Evolutionary conservation across 2,888 invertebrate species (phyloP), one percentile per base, ranked within the genome.

Genomic region (Netelia fuscicornis): DNA sequence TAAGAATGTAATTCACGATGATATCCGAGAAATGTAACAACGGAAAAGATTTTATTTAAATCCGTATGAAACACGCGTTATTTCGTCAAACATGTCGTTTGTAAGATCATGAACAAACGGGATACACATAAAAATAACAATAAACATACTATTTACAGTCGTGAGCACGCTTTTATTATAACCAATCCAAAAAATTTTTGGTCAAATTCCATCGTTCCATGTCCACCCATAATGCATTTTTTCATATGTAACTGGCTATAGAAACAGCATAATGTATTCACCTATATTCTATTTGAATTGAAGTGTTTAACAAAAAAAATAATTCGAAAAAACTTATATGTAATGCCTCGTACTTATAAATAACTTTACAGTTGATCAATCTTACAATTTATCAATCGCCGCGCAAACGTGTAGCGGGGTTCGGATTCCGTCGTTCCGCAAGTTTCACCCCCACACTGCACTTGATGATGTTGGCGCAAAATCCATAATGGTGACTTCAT

Each of bases 201-300:
- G 90, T 91, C 88, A 88, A 86, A 88, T 92, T 89, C 90, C 89
- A 81, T 85, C 89, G 90, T 91, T 91, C 88, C 91, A 82, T 88
- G 81, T 91, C 84, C 86, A 91, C 90, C 90, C 90, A 90, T 87
- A 89, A 91, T 92, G 90, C 91, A 90, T 88, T 87, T 87, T 84
- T 80, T 44, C 60, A 25, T 65, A 72, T 54, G 71, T 68, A 79
- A 70, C 60, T 42, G 58, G 58, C 81, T 75, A 71, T 48, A 72
- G 56, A 80, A 44, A 80, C 64, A 17, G 37, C 52, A 42, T 60
- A 54, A 44, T 75, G 56, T 75, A 60, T 80, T 72, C 58, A n/a
- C 42, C 25, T 60, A 42, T 52, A 74, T 67, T 44, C 70, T 42
- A 48, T 81, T 82, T 30, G 23, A 77, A 71, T 67, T 65, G 37